Conservation (phyloP, 2,888 invertebrate genomes). For the Yponomeuta plumbellus region DNA sequence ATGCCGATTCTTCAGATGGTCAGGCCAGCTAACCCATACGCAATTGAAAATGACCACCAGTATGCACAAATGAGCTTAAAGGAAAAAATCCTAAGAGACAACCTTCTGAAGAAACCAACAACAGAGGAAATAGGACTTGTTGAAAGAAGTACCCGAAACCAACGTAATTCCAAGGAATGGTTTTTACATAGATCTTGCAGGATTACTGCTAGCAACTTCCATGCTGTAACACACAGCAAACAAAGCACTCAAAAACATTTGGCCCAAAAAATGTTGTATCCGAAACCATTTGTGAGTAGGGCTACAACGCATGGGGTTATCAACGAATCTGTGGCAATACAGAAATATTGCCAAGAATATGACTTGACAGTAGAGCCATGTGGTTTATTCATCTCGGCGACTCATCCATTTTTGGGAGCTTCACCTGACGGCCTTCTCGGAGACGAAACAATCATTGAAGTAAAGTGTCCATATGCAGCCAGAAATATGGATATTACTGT, state of each 20-base stretch:
- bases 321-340: too few relatives aligned
- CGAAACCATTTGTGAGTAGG: neutral
- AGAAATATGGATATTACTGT: conserved; percentile 19
- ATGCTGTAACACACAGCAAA: neutral
- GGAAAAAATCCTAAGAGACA: too few relatives aligned
- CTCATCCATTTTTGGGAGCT: conserved; percentile 22
- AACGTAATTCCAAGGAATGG: neutral
- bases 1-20: too few relatives aligned
- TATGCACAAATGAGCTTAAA: too few relatives aligned
- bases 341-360: too few relatives aligned
- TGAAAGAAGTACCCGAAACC: neutral
- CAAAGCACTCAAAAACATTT: neutral
- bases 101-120: too few relatives aligned
- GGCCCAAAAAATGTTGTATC: neutral
- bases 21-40: too few relatives aligned
- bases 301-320: conserved; percentile 2
- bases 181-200: neutral
- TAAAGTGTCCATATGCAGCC: conserved; percentile 25
- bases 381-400: conserved; percentile 18
- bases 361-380: too few relatives aligned
- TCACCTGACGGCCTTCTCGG: conserved; percentile 26
- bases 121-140: neutral
- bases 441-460: conserved; percentile 24
- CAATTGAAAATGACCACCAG: too few relatives aligned
- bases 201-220: conserved; percentile 5